These are phyloP conservation scores for Luscinia megarhynchos DNA, from an alignment of 2,797 vertebrate species.

Conservation along the genomic window DNA sequence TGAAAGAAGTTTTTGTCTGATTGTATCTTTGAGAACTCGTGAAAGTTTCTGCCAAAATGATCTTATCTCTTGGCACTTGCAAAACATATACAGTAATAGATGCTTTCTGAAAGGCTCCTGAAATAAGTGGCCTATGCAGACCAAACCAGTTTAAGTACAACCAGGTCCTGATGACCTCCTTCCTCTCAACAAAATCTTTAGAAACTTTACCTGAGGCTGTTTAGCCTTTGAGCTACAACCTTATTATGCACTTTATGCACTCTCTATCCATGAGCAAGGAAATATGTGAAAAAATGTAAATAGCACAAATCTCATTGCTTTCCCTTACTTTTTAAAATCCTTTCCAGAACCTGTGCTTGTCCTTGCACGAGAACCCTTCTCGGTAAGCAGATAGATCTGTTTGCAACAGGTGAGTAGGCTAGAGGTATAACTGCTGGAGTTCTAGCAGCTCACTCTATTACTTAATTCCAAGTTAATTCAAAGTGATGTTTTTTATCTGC, in stretches of 20 bases:
- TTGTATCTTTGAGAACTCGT: slow-evolving; percentile 73
- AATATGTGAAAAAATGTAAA: slow-evolving; percentile 48
- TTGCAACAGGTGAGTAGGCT: slow-evolving; percentile 9
- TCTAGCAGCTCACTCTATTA: not conserved
- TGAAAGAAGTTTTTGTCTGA: slow-evolving; percentile 80
- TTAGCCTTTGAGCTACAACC: not conserved
- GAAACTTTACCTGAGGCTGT: not conserved
- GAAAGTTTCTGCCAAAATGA: slow-evolving; percentile 73
- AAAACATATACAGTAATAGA: slow-evolving; percentile 62
- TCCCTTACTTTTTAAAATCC: slow-evolving; percentile 27
- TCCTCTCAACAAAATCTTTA: not conserved
- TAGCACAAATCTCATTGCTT: not conserved
- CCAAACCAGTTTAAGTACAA: slow-evolving; percentile 57
- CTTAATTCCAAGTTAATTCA: not conserved
- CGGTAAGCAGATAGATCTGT: slow-evolving; percentile 35
- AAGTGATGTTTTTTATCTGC: not conserved
- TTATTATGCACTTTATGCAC: not conserved
- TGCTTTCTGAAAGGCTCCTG: slow-evolving; percentile 60
- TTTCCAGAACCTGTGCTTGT: slow-evolving; percentile 41
- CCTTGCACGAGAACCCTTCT: slow-evolving; percentile 35
- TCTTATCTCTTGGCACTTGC: slow-evolving; percentile 73
- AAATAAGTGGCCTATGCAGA: slow-evolving; percentile 5
- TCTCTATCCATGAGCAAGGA: slow-evolving; percentile 26
- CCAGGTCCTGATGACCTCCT: not conserved
- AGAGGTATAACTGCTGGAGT: not conserved